phyloP scores from a whole-genome alignment of 2,797 vertebrate genomes.

The Hippoglossus hippoglossus region DNA sequence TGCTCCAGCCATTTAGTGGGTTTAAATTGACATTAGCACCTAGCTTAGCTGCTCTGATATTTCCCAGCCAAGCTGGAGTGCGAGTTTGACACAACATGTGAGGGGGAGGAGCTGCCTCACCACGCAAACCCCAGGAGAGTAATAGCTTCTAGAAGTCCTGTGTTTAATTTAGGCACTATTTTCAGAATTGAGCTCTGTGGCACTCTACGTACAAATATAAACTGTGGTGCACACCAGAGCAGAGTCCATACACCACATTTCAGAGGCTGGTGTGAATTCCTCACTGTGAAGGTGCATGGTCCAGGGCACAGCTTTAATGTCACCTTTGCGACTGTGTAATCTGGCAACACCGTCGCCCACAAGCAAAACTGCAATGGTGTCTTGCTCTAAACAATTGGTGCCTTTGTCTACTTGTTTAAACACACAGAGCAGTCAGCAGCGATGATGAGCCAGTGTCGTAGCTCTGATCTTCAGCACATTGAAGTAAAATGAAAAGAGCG shows the following conservation, averaged over 20 bases:
- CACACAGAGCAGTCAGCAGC: neutral
- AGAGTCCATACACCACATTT: neutral
- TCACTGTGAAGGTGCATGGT: neutral
- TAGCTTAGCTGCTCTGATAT: neutral
- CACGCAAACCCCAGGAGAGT: neutral
- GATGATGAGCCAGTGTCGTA: too few species aligned
- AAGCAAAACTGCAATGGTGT: neutral
- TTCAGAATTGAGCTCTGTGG: slow-evolving; percentile 6
- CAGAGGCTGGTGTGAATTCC: neutral
- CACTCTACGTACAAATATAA: slow-evolving; percentile 1
- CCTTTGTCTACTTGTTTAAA: neutral
- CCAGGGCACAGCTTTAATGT: neutral
- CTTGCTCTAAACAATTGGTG: neutral
- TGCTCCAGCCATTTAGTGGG: neutral
- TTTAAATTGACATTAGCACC: neutral
- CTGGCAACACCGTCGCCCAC: neutral
- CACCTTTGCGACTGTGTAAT: neutral
- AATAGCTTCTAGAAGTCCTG: neutral
- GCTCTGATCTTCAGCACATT: neutral
- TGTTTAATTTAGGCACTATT: slow-evolving; percentile 12
- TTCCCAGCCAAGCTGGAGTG: too few species aligned
- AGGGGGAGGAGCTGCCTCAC: neutral
- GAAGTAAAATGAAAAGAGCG: neutral
- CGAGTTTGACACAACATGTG: neutral
- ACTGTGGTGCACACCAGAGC: slow-evolving; percentile 1